Base-by-base conservation (phyloP, 1,140 invertebrate genomes). In the Coelopa frigida region DNA sequence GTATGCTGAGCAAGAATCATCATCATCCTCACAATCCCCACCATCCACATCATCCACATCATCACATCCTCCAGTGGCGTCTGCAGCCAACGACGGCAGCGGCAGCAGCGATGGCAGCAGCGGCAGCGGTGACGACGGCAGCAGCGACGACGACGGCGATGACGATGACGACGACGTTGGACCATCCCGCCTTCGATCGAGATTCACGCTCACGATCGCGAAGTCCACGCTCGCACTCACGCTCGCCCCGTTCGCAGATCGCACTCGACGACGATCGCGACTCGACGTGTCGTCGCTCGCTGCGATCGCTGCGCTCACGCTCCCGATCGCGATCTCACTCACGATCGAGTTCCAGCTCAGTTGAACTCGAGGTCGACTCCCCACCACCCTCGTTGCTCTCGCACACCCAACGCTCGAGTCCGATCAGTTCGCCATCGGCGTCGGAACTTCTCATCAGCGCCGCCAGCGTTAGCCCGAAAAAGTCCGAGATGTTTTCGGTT, bases 401-500 rank as follows among this genome's bases (percentile, higher is more conserved):
- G 11, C 22, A 36, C 6, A 46, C 10, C 6, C n/a, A n/a, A n/a
- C 44, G 35, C 18, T 26, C 22, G 11, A 73, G 57, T 51, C 54
- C 57, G 20, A 52, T 59, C 12, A 59, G 33, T 42, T 37, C 32
- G 14, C 59, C 60, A 26, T 55, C 55, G 27, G 33, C 52, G 7
- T 56, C 55, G 14, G 56, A 65, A 40, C 54, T 65, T 11, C 46
- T 65, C 11, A 57, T 56, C 48, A 51, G 52, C 6, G n/a, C 65
- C 11, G 57, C 55, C 48, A 50, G 50, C 27, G 58, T 53, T 40
- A 49, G 50, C 48, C 53, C 71, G 62, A 83, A 83, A 67, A 79
- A 82, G 71, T 87, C 83, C 5, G 82, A 87, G 66, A 77, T 81
- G 5, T 88, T 88, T 61, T 87, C 83, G 45, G 85, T 88, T 5